A percentile compares a stretch with the other conserved stretches of the same genome.
Evolutionary conservation across 2,797 vertebrate genomes (phyloP).

Genomic region (Hylomyscus alleni): DNA sequence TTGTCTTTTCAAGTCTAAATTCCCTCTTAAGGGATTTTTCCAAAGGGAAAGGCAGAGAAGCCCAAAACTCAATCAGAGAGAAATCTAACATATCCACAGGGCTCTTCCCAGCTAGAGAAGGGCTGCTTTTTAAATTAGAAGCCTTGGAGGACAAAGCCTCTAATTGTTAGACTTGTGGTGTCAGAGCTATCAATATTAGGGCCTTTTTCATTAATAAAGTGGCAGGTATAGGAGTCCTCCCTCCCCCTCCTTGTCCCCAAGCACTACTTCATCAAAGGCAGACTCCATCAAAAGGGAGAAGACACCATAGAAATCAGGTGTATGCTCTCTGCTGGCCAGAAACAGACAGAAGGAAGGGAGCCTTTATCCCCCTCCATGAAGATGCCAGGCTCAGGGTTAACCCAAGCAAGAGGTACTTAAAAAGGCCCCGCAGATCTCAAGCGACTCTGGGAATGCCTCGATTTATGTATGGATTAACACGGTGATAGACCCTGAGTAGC

Average conservation of each 20-base stretch:
- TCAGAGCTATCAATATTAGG: conserved; percentile 89
- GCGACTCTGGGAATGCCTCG: conserved; percentile 89
- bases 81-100: conserved; percentile 80
- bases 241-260: conserved; percentile 75
- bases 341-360: conserved; percentile 86
- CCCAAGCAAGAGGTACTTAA: conserved; percentile 88
- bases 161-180: conserved; percentile 90
- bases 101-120: conserved; percentile 84
- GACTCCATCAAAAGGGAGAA: conserved; percentile 89
- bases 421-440: conserved; percentile 89
- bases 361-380: conserved; percentile 79
- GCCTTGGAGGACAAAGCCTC: conserved; percentile 88
- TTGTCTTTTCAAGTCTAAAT: conserved; percentile 72
- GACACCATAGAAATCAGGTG: conserved; percentile 89
- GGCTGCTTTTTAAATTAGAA: conserved; percentile 89
- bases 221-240: conserved; percentile 79
- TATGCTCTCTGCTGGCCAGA: conserved; percentile 89
- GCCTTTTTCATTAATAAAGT: conserved; percentile 91
- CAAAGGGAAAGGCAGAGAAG: conserved; percentile 70
- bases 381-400: conserved; percentile 80
- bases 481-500: conserved; percentile 93
- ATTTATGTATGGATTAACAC: conserved; percentile 96
- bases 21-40: conserved; percentile 70
- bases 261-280: conserved; percentile 90
- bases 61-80: conserved; percentile 71